These are phyloP conservation scores for Spisula solida DNA, from an alignment of 2,888 invertebrate genomes.

Conservation along the genomic window DNA sequence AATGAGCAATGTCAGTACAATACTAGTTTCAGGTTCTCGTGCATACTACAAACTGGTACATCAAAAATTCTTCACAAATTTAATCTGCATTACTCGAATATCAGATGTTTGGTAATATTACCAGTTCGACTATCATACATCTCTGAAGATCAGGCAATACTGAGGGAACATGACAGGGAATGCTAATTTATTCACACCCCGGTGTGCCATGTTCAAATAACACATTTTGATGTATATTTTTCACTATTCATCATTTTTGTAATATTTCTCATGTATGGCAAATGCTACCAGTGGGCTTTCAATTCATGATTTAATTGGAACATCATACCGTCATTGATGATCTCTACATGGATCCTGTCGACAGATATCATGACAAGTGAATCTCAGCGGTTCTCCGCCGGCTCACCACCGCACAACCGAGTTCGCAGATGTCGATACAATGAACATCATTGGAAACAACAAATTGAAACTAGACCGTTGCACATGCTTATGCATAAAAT, in stretches of 20 bases:
- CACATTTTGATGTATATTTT: constrained; percentile 29
- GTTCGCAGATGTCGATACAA: neutral
- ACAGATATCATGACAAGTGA: neutral
- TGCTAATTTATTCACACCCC: constrained; percentile 35
- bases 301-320: neutral
- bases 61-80: constrained; percentile 5
- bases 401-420: neutral
- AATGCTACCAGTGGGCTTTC: neutral
- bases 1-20: neutral
- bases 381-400: neutral
- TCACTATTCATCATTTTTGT: constrained; percentile 21
- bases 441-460: neutral
- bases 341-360: neutral
- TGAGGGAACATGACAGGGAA: constrained; percentile 34
- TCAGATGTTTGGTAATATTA: constrained; percentile 12
- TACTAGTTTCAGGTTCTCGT: neutral
- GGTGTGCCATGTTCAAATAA: constrained; percentile 29
- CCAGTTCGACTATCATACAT: constrained; percentile 24
- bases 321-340: neutral
- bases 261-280: neutral
- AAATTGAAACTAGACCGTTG: neutral
- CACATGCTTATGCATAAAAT: constrained; percentile 24
- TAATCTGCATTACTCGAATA: neutral
- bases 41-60: neutral
- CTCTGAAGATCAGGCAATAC: constrained; percentile 25